Percentiles rank a stretch among this genome's conserved stretches.
Conservation (phyloP, 2,888 invertebrate species). For the Adelphocoris suturalis region DNA sequence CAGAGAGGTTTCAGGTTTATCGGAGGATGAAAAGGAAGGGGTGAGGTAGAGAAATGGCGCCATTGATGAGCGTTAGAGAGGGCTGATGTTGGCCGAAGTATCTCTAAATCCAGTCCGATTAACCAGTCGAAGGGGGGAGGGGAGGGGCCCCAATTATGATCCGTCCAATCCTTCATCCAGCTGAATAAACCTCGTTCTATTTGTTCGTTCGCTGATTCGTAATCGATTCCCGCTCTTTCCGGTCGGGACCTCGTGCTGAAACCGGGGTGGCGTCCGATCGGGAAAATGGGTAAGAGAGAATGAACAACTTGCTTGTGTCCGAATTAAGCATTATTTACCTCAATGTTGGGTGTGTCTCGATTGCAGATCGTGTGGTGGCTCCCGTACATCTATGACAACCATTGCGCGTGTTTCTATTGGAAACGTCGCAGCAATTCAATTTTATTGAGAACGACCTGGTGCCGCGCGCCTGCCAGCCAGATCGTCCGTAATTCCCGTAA, state of each 20-base stretch:
- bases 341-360: too few relatives aligned
- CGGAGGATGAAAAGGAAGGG: constrained; percentile 33
- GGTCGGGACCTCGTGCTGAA: background rate
- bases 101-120: constrained; percentile 19
- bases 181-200: constrained; percentile 57
- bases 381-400: too few relatives aligned
- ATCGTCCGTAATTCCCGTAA: too few relatives aligned
- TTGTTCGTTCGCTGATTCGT: constrained; percentile 50
- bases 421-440: too few relatives aligned
- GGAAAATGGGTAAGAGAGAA: background rate
- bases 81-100: constrained; percentile 30
- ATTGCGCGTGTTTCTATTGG: too few relatives aligned
- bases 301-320: too few relatives aligned
- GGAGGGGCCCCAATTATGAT: constrained; percentile 30
- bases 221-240: constrained; percentile 36
- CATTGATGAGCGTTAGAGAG: constrained; percentile 39
- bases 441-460: too few relatives aligned
- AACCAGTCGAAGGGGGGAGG: background rate
- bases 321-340: too few relatives aligned
- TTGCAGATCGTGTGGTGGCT: too few relatives aligned
- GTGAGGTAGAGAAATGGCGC: background rate
- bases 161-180: constrained; percentile 52
- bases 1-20: constrained; percentile 45
- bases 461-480: too few relatives aligned
- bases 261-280: background rate